Conservation (phyloP, 2,797 vertebrate genomes). For the Strix occidentalis region DNA sequence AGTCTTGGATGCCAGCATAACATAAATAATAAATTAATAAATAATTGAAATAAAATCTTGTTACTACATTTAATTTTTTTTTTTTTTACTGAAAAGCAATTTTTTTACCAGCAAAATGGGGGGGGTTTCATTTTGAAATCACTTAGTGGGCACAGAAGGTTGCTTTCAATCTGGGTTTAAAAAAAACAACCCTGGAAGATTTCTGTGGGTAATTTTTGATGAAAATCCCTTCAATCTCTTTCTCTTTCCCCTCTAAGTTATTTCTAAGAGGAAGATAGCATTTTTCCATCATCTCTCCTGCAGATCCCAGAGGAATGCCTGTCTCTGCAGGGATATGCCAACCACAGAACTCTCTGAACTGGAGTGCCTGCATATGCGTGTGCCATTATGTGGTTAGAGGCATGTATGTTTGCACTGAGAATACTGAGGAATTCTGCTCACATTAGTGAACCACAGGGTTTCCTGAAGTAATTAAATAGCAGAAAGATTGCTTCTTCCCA, state of each 20-base stretch:
- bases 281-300: background rate
- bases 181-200: background rate
- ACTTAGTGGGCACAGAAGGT: background rate
- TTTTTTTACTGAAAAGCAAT: background rate
- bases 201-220: background rate
- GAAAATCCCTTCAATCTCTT: background rate
- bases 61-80: background rate
- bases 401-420: background rate
- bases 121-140: fast-evolving
- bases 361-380: fast-evolving
- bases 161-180: background rate
- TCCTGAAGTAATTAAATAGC: constrained; percentile 35
- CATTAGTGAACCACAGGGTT: background rate
- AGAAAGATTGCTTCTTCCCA: background rate
- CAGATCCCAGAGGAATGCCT: background rate
- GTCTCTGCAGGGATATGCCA: background rate
- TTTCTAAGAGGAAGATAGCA: background rate
- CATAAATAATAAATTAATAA: background rate
- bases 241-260: background rate
- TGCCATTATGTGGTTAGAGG: background rate
- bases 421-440: background rate
- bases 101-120: background rate
- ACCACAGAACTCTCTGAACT: background rate
- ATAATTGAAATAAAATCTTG: background rate
- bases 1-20: background rate